Percentiles rank a stretch among this genome's conserved stretches.
Conservation (phyloP, 2,888 invertebrate genomes). For the Ditylenchus weischeri region DNA sequence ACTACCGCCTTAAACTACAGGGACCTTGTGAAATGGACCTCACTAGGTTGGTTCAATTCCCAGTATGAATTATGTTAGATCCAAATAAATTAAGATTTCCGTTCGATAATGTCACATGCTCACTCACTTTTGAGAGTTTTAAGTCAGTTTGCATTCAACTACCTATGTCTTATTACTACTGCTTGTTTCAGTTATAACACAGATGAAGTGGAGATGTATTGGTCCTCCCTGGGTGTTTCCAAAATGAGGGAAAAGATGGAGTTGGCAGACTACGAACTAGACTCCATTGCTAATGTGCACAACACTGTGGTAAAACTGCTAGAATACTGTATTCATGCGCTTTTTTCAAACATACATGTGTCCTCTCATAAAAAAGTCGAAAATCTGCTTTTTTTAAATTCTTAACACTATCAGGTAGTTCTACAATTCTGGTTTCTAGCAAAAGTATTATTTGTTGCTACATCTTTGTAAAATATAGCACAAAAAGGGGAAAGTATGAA, state of each 20-base stretch:
- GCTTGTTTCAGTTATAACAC: slow-evolving; percentile 54
- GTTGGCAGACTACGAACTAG: slow-evolving; percentile 57
- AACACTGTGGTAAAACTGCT: slow-evolving; percentile 48
- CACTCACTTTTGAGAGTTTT: slow-evolving; percentile 58
- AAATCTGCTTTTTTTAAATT: no score
- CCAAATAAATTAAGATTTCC: slow-evolving; percentile 47
- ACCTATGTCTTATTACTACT: neutral
- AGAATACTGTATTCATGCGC: neutral
- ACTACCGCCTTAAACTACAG: slow-evolving; percentile 55
- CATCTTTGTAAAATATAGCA: no score
- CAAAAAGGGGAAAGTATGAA: no score
- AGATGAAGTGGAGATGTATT: slow-evolving; percentile 57
- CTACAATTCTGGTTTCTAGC: no score
- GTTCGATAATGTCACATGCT: slow-evolving; percentile 58
- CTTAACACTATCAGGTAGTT: no score
- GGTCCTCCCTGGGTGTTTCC: slow-evolving; percentile 52
- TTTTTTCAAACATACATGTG: neutral
- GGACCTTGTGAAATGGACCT: slow-evolving; percentile 58
- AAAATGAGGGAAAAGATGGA: slow-evolving; percentile 58
- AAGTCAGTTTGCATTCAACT: slow-evolving; percentile 41
- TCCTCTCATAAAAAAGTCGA: no score
- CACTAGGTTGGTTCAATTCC: slow-evolving; percentile 31
- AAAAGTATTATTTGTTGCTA: no score
- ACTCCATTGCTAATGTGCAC: slow-evolving; percentile 46
- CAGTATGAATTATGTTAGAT: neutral